These are phyloP conservation scores for Meda fulgida DNA, from an alignment of 2,797 vertebrate genomes.

Conservation along the genomic window DNA sequence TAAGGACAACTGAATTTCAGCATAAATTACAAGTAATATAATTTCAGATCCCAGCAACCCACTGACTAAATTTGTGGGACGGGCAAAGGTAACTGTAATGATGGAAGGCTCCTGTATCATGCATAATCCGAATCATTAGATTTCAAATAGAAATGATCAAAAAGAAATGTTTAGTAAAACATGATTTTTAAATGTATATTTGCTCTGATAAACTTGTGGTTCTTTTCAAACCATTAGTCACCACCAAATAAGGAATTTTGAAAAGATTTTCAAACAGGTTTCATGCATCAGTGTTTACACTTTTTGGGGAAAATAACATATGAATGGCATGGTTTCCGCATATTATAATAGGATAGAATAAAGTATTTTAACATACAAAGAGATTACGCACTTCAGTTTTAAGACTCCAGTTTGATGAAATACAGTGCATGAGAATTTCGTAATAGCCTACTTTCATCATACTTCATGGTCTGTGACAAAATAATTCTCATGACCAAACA, in stretches of 20 bases:
- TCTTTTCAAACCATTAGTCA: background rate
- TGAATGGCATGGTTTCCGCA: background rate
- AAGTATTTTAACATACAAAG: background rate
- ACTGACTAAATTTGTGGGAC: background rate
- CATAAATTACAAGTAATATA: background rate
- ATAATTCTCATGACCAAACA: background rate
- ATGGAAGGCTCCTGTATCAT: constrained; percentile 7
- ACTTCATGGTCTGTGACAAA: background rate
- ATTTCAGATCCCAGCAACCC: constrained; percentile 23
- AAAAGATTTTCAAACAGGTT: background rate
- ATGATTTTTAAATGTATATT: background rate
- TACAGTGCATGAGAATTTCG: background rate
- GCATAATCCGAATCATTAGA: background rate
- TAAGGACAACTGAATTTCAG: background rate
- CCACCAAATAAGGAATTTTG: background rate
- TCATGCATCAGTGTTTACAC: background rate
- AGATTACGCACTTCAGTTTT: background rate
- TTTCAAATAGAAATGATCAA: background rate
- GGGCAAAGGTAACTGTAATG: background rate
- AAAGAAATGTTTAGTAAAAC: background rate
- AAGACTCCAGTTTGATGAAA: constrained; percentile 18
- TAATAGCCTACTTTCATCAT: background rate
- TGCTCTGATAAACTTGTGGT: background rate
- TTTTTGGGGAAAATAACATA: background rate
- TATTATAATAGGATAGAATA: background rate